A percentile compares a stretch with the other conserved stretches of the same genome.
These are phyloP conservation scores for Hirtodrosophila cameraria DNA, from an alignment of 2,888 invertebrate genomes.

Conservation along the genomic window DNA sequence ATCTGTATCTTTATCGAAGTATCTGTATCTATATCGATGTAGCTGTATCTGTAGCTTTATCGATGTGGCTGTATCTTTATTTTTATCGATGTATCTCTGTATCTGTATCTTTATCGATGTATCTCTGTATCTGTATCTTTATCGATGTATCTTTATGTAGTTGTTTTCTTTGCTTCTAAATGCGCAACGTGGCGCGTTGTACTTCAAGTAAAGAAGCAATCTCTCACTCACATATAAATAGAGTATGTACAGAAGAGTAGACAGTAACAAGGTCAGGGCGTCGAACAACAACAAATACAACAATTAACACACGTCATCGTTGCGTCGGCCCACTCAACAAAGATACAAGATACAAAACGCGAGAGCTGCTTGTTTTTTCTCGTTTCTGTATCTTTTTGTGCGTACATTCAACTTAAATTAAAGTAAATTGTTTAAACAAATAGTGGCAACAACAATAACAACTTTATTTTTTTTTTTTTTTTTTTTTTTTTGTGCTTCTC, in stretches of 20 bases:
- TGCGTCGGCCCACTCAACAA: conserved; percentile 53
- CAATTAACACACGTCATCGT: conserved; percentile 67
- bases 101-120: too few species aligned
- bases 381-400: conserved; percentile 23
- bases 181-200: conserved; percentile 52
- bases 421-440: conserved; percentile 76
- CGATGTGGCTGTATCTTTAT: too few species aligned
- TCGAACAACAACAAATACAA: conserved; percentile 41
- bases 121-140: conserved; percentile 22
- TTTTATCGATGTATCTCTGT: too few species aligned
- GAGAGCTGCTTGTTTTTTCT: conserved; percentile 25
- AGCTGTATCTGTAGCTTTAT: neutral
- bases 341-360: conserved; percentile 33
- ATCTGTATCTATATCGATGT: conserved; percentile 18
- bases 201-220: conserved; percentile 32
- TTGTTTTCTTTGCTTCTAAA: conserved; percentile 15
- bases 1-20: too few species aligned
- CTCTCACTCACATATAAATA: conserved; percentile 20
- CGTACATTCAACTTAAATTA: conserved; percentile 71
- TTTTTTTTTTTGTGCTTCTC: conserved; percentile 32
- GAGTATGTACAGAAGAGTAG: conserved; percentile 38
- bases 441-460: conserved; percentile 40
- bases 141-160: conserved; percentile 1
- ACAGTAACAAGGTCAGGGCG: conserved; percentile 76
- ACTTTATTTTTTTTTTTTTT: conserved; percentile 19